phyloP scores from a whole-genome alignment of 2,888 invertebrate species.

The Trilocha varians region DNA sequence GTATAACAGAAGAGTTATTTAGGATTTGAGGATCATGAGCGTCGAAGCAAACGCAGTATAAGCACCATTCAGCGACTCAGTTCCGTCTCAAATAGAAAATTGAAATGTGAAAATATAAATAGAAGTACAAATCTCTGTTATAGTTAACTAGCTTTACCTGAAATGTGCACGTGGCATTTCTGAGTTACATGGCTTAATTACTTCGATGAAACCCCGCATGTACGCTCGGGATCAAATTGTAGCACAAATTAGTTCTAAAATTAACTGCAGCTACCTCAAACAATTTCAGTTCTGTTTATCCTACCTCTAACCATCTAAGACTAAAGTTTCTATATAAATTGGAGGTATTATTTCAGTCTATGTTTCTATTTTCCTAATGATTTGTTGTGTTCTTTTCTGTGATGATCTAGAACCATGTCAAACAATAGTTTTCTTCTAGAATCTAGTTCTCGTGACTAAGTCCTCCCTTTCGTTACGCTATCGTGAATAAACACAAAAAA shows the following conservation, averaged over 20 bases:
- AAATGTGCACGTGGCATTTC: background rate
- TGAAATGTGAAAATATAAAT: background rate
- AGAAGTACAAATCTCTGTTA: no score
- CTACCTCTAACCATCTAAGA: background rate
- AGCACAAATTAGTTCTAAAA: background rate
- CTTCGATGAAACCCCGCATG: background rate
- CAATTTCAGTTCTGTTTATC: background rate
- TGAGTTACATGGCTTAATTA: background rate
- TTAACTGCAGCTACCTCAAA: background rate
- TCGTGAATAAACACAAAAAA: background rate
- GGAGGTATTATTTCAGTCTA: no score
- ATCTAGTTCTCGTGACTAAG: no score
- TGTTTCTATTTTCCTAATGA: background rate
- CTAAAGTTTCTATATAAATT: background rate
- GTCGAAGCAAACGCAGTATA: background rate
- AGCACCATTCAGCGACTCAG: background rate
- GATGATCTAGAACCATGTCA: no score
- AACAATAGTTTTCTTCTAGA: no score
- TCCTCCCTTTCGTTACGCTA: slow-evolving; percentile 6
- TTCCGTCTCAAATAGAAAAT: background rate
- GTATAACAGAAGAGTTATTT: no score
- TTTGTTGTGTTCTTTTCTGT: no score
- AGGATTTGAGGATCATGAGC: background rate
- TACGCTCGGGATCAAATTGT: background rate
- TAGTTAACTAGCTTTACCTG: background rate